Evolutionary conservation across 2,888 invertebrate genomes (phyloP), one percentile per base, ranked within the genome.

Genomic region (Pocota personata): DNA sequence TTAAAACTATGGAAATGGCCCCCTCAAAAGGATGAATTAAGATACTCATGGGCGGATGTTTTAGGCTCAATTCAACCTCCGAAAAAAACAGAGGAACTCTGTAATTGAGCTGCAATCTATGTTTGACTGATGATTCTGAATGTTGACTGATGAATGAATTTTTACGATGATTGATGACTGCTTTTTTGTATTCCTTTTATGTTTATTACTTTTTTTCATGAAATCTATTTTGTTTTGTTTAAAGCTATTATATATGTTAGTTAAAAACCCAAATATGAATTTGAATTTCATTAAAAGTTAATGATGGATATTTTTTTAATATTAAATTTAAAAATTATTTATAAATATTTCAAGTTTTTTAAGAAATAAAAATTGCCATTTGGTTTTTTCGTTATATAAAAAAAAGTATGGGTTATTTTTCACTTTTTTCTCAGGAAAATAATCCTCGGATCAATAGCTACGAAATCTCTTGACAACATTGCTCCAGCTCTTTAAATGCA

Each of bases 401-500:
- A 48, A 3, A 48, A 19, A 48, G 16, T 46, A n/a, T 16, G 48
- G 48, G 48, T 6, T 40, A 40, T 40, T 40, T 40, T 40, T 40
- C n/a, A 40, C 14, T 40, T 48, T 48, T 48, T 48, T 48, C 21
- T 48, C 21, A 48, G 5, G 21, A 48, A 48, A 48, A 48, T 48
- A 21, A 48, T 48, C 21, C 19, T 48, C 21, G 48, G 16, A 48
- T 48, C 48, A 48, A 5, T 48, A 48, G 21, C 48, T 48, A 48
- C 48, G 48, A 48, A 46, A 46, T 46, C 46, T 46, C 46, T 46
- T 46, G 14, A 46, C 21, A 48, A 48, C 48, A 48, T 21, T 21
- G 48, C 48, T 48, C 48, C 48, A 48, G 21, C 48, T 48, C 16
- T 48, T 48, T 48, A 48, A 48, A 19, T 48, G 48, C 48, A 48